A percentile compares a stretch with the other conserved stretches of the same genome.
These are phyloP conservation scores for Zeuzera pyrina DNA, from an alignment of 2,888 invertebrate species.

Conservation along the genomic window DNA sequence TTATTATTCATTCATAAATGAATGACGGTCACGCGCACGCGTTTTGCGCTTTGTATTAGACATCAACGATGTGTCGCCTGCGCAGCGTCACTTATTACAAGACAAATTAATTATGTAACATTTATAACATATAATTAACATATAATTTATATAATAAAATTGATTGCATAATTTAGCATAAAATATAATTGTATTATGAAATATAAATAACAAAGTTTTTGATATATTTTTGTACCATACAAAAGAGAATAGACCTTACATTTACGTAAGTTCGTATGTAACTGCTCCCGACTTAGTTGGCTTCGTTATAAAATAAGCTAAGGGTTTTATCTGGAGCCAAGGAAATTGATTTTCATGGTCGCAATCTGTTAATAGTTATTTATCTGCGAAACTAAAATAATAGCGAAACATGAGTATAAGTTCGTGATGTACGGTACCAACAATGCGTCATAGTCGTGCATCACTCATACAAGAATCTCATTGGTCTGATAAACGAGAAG, in stretches of 20 bases:
- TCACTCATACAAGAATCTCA: constrained; percentile 27
- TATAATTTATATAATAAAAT: too few relatives aligned
- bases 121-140: too few relatives aligned
- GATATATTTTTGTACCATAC: too few relatives aligned
- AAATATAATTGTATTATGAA: too few relatives aligned
- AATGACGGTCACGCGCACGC: constrained; percentile 25
- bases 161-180: too few relatives aligned
- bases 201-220: too few relatives aligned
- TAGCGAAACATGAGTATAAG: constrained; percentile 28
- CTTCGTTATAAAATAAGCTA: constrained; percentile 63
- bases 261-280: too few relatives aligned
- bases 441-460: constrained; percentile 43
- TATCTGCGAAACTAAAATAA: constrained; percentile 56
- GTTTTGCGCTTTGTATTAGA: constrained; percentile 32
- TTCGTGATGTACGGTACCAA: constrained; percentile 35
- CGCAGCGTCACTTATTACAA: too few relatives aligned
- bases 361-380: constrained; percentile 62
- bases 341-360: constrained; percentile 67
- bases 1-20: constrained; percentile 29
- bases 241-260: too few relatives aligned
- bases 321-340: constrained; percentile 54
- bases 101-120: too few relatives aligned
- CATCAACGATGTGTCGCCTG: too few relatives aligned
- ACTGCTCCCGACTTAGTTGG: too few relatives aligned
- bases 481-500: constrained; percentile 20